Evolutionary conservation across 1,140 invertebrate species (phyloP).

Genomic region (Metaphire vulgaris): DNA sequence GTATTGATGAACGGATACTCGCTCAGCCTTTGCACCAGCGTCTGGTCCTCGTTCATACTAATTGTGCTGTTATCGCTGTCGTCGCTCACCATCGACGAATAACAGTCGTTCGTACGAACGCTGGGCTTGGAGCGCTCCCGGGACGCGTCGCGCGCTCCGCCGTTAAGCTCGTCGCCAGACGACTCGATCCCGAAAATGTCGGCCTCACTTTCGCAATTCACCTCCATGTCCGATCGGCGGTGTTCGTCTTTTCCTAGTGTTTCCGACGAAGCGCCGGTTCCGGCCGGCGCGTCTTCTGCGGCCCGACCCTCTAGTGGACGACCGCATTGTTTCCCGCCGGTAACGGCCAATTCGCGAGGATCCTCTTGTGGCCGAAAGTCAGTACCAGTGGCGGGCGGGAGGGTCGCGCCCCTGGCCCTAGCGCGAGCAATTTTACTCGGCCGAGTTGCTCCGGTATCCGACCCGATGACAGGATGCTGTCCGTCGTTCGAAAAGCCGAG

Average conservation of each 20-base stretch:
- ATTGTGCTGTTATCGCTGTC: not conserved
- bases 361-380: not conserved
- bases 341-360: not conserved
- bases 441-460: not conserved
- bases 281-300: not conserved
- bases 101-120: not conserved
- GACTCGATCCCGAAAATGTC: not conserved
- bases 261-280: not conserved
- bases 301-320: not conserved
- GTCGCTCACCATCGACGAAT: not conserved
- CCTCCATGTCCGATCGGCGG: not conserved
- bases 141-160: too few relatives aligned
- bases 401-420: not conserved
- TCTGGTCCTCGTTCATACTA: not conserved
- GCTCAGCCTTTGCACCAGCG: not conserved
- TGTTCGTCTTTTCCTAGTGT: not conserved
- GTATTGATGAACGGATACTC: not conserved
- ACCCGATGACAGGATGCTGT: not conserved
- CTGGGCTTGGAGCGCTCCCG: not conserved
- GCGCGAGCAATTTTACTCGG: not conserved
- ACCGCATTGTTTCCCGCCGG: not conserved
- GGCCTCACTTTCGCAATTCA: not conserved
- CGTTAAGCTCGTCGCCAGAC: not conserved
- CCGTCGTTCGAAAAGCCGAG: not conserved
- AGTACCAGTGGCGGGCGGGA: not conserved